Evolutionary conservation across 1,140 invertebrate genomes (phyloP), one percentile per base, ranked within the genome.

Genomic region (Ceratosolen fusciceps): DNA sequence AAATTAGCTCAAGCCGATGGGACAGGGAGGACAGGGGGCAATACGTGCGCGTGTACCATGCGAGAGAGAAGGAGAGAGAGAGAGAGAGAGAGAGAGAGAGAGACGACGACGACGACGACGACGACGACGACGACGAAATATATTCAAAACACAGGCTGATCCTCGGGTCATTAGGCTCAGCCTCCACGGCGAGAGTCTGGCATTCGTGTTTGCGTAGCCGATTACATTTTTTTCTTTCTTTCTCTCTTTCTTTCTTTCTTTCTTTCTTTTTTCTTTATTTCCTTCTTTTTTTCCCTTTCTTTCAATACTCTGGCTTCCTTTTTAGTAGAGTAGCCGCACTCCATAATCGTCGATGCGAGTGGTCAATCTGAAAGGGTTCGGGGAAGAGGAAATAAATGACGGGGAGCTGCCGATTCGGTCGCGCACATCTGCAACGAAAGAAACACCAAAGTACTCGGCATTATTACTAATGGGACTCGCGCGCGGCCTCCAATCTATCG

Each of bases 301-400:
- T n/a, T n/a, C n/a, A n/a, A n/a, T n/a, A n/a, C n/a, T n/a, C n/a
- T n/a, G n/a, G n/a, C n/a, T n/a, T n/a, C n/a, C n/a, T n/a, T n/a
- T n/a, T n/a, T n/a, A n/a, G n/a, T n/a, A n/a, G n/a, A n/a, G n/a
- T 65, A 70, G 73, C 34, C 68, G 31, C 60, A 65, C 31, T 65
- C 71, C 65, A 68, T 21, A 26, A 5, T 60, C 74, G 54, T 74
- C 71, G 80, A 77, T 56, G 74, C 72, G 72, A 80, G 56, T 67
- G 81, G 70, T 82, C 81, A 82, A 77, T 56, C 67, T 77, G 62
- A 77, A 82, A 77, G 81, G 78, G 62, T 80, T 76, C 67, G 74
- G 14, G 67, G 49, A 47, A 65, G 74, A 73, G 79, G 79, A 80
- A 80, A 54, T 16, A 65, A 77, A 76, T 72, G 29, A 29, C 14